Conservation (phyloP, 2,888 invertebrate species). For the Lamellibrachia columna region DNA sequence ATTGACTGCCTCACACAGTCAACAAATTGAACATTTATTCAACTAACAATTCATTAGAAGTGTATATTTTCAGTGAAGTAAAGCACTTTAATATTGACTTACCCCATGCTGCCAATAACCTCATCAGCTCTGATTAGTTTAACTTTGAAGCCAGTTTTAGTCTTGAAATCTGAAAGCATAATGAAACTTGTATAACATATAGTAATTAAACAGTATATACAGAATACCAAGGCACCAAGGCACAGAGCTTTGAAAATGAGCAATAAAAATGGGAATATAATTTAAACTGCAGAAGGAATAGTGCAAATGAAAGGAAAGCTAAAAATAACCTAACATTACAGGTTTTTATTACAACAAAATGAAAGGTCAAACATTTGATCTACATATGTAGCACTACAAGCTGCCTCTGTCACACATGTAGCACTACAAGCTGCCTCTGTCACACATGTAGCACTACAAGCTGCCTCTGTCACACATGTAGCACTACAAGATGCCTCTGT, state of each 20-base stretch:
- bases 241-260: too few relatives aligned
- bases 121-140: slow-evolving; percentile 4
- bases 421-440: neutral
- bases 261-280: neutral
- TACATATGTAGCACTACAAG: neutral
- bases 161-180: neutral
- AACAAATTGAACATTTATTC: neutral
- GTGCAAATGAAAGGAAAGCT: neutral
- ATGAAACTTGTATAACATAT: too few relatives aligned
- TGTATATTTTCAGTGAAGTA: neutral
- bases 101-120: neutral
- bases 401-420: neutral
- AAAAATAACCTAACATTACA: neutral
- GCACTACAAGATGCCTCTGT: too few relatives aligned
- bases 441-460: neutral
- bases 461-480: too few relatives aligned
- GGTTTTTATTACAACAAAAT: neutral
- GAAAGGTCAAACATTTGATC: neutral
- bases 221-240: too few relatives aligned
- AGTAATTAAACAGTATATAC: neutral
- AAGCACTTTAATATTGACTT: neutral
- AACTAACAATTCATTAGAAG: neutral
- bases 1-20: neutral
- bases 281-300: neutral
- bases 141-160: neutral